Percentiles rank a stretch among this genome's conserved stretches.
These are phyloP conservation scores for Macrostomum lignano DNA, from an alignment of 1,140 invertebrate species.

Conservation along the genomic window DNA sequence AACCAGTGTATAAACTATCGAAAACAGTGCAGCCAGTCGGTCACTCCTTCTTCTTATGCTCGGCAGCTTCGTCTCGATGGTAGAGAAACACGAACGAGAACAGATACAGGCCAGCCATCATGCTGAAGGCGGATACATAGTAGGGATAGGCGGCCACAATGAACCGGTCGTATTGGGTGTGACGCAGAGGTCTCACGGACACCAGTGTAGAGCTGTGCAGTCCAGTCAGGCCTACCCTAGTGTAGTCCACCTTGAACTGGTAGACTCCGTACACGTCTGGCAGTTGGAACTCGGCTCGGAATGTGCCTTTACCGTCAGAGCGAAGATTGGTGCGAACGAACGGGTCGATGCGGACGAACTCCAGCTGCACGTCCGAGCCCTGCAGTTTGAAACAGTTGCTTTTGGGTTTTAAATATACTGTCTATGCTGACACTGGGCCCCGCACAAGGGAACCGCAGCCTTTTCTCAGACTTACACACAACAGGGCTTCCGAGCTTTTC, in stretches of 20 bases:
- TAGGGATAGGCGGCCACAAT: slow-evolving; percentile 91
- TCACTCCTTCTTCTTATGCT: slow-evolving; percentile 6
- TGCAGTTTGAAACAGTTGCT: no score
- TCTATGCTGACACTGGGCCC: no score
- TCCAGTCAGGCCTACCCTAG: slow-evolving; percentile 67
- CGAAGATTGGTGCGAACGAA: slow-evolving; percentile 62
- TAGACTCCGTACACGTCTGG: slow-evolving; percentile 98
- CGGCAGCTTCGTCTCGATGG: slow-evolving; percentile 8
- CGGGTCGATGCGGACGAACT: slow-evolving; percentile 95
- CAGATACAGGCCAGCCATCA: slow-evolving; percentile 68
- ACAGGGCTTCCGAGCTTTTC: no score
- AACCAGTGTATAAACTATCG: no score
- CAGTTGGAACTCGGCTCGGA: slow-evolving; percentile 63
- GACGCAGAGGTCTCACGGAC: slow-evolving; percentile 72
- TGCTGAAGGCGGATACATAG: slow-evolving; percentile 89
- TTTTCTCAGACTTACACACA: no score
- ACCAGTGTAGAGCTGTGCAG: slow-evolving; percentile 75
- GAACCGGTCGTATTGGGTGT: slow-evolving; percentile 94
- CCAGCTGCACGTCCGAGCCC: slow-evolving; percentile 88
- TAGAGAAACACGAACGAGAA: slow-evolving; percentile 10
- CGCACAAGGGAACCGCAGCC: no score
- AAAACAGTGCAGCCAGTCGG: no score
- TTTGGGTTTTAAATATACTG: no score
- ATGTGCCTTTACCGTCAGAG: slow-evolving; percentile 39
- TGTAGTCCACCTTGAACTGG: slow-evolving; percentile 93